Percentiles rank a stretch among this genome's conserved stretches.
These are phyloP conservation scores for Salmo trutta DNA, from an alignment of 2,797 vertebrate genomes.

Conservation along the genomic window DNA sequence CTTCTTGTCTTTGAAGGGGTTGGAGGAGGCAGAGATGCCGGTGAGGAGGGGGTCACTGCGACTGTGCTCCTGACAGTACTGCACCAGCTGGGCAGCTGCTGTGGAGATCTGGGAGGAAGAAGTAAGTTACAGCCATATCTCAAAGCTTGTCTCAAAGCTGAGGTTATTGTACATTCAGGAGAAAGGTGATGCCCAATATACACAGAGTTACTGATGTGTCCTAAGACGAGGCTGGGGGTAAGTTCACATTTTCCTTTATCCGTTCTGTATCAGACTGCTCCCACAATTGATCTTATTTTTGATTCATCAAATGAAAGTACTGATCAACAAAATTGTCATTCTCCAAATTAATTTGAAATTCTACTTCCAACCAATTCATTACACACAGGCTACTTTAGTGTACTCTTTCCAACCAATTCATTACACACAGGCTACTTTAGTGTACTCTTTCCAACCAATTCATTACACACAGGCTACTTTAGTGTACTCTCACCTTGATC, in stretches of 20 bases:
- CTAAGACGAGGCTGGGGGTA: background rate
- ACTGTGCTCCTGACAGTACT: conserved; percentile 80
- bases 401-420: background rate
- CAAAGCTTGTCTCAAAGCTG: background rate
- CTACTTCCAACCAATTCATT: background rate
- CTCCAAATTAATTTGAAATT: background rate
- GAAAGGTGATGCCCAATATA: background rate
- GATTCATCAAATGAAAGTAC: background rate
- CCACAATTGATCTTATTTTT: background rate
- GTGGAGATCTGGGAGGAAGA: conserved; percentile 75
- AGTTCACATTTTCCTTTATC: background rate
- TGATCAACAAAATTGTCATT: background rate
- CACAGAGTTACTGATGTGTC: background rate
- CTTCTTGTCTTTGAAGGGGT: conserved; percentile 87
- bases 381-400: background rate
- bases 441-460: background rate
- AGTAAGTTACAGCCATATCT: background rate
- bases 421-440: background rate
- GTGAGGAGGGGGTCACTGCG: conserved; percentile 81
- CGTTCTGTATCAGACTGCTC: background rate
- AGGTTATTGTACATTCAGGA: background rate
- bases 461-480: background rate
- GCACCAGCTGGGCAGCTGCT: conserved; percentile 78
- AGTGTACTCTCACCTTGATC: conserved; percentile 73
- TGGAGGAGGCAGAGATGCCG: conserved; percentile 79